Evolutionary conservation across 1,140 invertebrate species (phyloP), one percentile per base, ranked within the genome.

Genomic region (Sitophilus oryzae): DNA sequence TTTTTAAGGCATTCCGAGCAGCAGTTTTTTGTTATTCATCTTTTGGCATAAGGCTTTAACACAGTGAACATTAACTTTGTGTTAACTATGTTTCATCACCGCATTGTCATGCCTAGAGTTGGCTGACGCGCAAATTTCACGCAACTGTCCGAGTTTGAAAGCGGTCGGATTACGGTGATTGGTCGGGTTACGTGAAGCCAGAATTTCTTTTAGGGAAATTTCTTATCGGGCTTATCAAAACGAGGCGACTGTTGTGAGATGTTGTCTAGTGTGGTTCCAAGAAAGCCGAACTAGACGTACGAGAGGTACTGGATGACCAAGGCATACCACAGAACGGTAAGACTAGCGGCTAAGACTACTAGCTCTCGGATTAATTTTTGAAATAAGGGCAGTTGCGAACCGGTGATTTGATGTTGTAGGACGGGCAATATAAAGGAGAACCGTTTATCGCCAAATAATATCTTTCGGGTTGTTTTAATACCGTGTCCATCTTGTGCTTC

Each of bases 201-300:
- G 44, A 10, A 19, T 55, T 4, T 55, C 52, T n/a, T 37, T 30
- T 38, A 2, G 52, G 3, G 19, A 55, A 8, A 55, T 55, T 55
- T 9, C 41, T 18, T 9, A 9, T 2, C 18, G 22, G 10, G 11
- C 30, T 20, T 6, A 53, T 14, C 23, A 14, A 15, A 9, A 0
- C 18, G 22, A 20, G 34, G 14, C 14, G 25, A 45, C 42, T 20
- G 40, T 55, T 19, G 38, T 23, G 35, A 8, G 36, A 19, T 55
- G 34, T 37, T 55, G 40, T 44, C 48, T 14, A 41, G 43, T 49
- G 14, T 58, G 35, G 50, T 6, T 25, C 15, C 52, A 58, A 45
- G 43, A 45, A 58, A 52, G 37, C 10, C 40, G 51, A 55, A 18
- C 11, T 36, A 19, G 19, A 36, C 23, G 50, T 6, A 48, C 3